Conservation (phyloP, 2,888 invertebrate genomes). For the Cryptocephalus moraei region DNA sequence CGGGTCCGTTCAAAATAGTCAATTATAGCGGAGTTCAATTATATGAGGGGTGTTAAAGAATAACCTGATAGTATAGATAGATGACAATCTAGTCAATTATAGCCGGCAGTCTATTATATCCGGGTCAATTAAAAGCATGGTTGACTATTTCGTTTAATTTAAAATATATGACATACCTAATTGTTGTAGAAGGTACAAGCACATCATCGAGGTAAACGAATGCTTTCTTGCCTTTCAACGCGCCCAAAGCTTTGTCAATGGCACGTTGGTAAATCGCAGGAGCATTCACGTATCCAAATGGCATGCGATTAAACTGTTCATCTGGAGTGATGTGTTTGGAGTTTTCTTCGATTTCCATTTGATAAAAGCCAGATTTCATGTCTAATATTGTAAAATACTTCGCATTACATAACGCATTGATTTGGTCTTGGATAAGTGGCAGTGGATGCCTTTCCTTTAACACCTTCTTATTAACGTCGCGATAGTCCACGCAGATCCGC, state of each 20-base stretch:
- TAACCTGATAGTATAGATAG: no score
- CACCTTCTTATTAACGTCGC: conserved; percentile 8
- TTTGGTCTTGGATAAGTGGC: conserved; percentile 11
- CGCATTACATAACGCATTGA: conserved; percentile 9
- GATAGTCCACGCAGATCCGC: conserved; percentile 9
- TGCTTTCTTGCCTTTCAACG: conserved; percentile 11
- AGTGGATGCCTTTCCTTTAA: conserved; percentile 1
- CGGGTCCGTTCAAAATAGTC: no score
- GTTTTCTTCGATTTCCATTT: conserved; percentile 13
- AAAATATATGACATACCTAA: no score
- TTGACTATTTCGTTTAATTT: no score
- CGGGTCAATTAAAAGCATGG: no score
- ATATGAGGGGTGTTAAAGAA: no score
- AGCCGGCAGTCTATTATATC: no score
- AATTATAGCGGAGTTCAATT: no score
- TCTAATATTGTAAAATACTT: conserved; percentile 12
- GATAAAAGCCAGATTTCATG: conserved; percentile 13
- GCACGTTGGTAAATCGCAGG: conserved; percentile 12
- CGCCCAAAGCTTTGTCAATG: conserved; percentile 14
- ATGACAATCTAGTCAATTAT: no score
- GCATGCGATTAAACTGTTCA: conserved; percentile 13
- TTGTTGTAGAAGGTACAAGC: conserved; percentile 8
- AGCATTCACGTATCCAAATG: conserved; percentile 14
- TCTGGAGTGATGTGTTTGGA: conserved; percentile 11
- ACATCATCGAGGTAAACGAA: conserved; percentile 17